A percentile compares a stretch with the other conserved stretches of the same genome.
Evolutionary conservation across 2,888 invertebrate species (phyloP).

Genomic region (Augochlorella aurata): DNA sequence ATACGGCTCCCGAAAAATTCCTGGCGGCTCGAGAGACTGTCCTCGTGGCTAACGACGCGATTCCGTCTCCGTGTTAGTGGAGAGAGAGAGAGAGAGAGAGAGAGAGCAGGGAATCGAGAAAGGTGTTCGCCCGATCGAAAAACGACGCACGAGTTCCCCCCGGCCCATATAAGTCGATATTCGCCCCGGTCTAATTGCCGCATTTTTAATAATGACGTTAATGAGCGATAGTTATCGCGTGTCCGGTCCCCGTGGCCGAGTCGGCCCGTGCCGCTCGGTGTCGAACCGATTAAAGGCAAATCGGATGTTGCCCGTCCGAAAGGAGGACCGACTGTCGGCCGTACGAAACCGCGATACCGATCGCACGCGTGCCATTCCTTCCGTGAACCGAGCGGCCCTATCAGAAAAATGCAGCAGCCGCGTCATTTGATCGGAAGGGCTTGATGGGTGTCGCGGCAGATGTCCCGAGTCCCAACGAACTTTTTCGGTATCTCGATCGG

Average conservation of each 20-base stretch:
- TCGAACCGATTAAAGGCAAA: constrained; percentile 70
- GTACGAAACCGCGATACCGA: constrained; percentile 52
- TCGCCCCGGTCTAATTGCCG: constrained; percentile 67
- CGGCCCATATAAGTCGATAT: constrained; percentile 64
- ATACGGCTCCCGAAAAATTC: not conserved
- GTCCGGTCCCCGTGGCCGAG: constrained; percentile 54
- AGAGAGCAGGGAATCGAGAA: constrained; percentile 18
- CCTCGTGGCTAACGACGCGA: not conserved
- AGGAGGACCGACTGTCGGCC: constrained; percentile 58
- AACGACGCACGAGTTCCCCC: constrained; percentile 26
- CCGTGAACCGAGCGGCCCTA: constrained; percentile 43
- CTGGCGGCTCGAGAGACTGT: too few species aligned
- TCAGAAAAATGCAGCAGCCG: constrained; percentile 55
- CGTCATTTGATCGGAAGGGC: constrained; percentile 62
- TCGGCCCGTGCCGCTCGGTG: constrained; percentile 45
- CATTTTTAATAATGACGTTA: constrained; percentile 74
- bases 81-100: too few species aligned
- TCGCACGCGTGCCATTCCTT: constrained; percentile 61
- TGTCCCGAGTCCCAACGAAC: constrained; percentile 66
- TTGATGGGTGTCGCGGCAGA: constrained; percentile 60
- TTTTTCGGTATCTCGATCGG: constrained; percentile 56
- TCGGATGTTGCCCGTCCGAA: constrained; percentile 64
- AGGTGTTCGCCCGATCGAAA: constrained; percentile 39
- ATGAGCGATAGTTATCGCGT: constrained; percentile 73
- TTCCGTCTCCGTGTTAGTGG: not conserved